phyloP scores from a whole-genome alignment of 2,888 invertebrate species.

The Zygaena filipendulae region DNA sequence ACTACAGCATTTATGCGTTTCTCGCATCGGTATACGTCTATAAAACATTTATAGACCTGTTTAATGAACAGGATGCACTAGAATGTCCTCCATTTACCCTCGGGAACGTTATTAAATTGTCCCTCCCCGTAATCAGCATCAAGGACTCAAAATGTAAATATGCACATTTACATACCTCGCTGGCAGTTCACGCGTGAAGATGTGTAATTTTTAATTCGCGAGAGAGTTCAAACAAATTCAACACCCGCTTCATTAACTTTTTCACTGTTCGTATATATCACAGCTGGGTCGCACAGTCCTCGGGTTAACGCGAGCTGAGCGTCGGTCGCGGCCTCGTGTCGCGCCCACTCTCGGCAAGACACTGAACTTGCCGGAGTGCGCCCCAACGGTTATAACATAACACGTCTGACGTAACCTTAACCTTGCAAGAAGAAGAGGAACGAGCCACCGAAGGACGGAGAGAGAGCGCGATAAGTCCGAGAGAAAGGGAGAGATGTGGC shows the following conservation, averaged over 20 bases:
- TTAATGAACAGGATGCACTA: slow-evolving; percentile 42
- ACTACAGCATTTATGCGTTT: no score
- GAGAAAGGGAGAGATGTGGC: slow-evolving; percentile 61
- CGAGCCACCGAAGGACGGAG: slow-evolving; percentile 64
- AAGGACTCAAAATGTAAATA: slow-evolving; percentile 3
- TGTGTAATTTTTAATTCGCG: slow-evolving; percentile 21
- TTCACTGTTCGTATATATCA: slow-evolving; percentile 64
- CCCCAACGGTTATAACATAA: slow-evolving; percentile 70
- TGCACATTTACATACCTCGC: slow-evolving; percentile 9
- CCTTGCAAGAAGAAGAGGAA: slow-evolving; percentile 70
- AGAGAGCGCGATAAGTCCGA: slow-evolving; percentile 60
- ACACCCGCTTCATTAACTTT: slow-evolving; percentile 66
- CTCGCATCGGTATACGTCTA: no score
- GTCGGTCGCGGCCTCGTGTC: slow-evolving; percentile 54
- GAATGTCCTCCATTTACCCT: slow-evolving; percentile 25
- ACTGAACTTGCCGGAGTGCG: slow-evolving; percentile 66
- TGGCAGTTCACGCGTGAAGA: slow-evolving; percentile 5
- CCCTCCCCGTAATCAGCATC: no score
- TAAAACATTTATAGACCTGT: slow-evolving; percentile 56
- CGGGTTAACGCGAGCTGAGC: slow-evolving; percentile 40
- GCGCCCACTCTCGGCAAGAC: slow-evolving; percentile 66
- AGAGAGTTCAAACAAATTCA: slow-evolving; percentile 58
- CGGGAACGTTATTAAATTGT: slow-evolving; percentile 6
- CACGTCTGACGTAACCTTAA: slow-evolving; percentile 70
- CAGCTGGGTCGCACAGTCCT: slow-evolving; percentile 56